Conservation (phyloP, 2,797 vertebrate species). For the Enteromius trimaculatus region DNA sequence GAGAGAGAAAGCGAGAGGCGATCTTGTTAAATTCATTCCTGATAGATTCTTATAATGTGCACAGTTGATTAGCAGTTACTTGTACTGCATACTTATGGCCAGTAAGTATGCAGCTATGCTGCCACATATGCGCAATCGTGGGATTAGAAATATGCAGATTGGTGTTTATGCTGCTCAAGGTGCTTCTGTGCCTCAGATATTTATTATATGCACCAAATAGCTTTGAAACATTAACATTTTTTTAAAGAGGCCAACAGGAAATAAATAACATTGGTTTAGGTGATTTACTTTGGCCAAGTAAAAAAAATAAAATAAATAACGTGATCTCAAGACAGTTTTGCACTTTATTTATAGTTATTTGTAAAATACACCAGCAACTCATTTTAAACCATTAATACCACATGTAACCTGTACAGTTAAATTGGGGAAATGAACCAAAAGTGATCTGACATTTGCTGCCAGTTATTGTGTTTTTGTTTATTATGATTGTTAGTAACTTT, state of each 20-base stretch:
- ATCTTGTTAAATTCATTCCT: conserved; percentile 31
- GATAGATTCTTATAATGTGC: conserved; percentile 40
- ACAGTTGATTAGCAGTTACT: conserved; percentile 46
- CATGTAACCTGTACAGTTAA: neutral
- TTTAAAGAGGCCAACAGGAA: conserved; percentile 4
- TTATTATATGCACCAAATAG: conserved; percentile 15
- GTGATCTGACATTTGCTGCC: neutral
- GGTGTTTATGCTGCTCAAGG: conserved; percentile 22
- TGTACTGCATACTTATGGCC: conserved; percentile 36
- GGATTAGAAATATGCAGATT: conserved; percentile 27
- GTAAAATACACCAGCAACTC: neutral
- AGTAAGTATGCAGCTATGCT: conserved; percentile 3
- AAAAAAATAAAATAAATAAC: neutral
- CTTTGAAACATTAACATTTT: conserved; percentile 18
- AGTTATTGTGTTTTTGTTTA: neutral
- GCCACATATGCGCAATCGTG: conserved; percentile 17
- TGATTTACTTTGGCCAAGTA: neutral
- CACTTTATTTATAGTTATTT: neutral
- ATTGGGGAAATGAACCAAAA: neutral
- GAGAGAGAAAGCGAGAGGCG: conserved; percentile 19
- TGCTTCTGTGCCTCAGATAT: conserved; percentile 16
- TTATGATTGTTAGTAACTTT: neutral
- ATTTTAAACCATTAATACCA: neutral
- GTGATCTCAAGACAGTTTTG: neutral
- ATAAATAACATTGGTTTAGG: neutral